Evolutionary conservation across 2,797 vertebrate species (phyloP).

Genomic region (Apogon talboti): DNA sequence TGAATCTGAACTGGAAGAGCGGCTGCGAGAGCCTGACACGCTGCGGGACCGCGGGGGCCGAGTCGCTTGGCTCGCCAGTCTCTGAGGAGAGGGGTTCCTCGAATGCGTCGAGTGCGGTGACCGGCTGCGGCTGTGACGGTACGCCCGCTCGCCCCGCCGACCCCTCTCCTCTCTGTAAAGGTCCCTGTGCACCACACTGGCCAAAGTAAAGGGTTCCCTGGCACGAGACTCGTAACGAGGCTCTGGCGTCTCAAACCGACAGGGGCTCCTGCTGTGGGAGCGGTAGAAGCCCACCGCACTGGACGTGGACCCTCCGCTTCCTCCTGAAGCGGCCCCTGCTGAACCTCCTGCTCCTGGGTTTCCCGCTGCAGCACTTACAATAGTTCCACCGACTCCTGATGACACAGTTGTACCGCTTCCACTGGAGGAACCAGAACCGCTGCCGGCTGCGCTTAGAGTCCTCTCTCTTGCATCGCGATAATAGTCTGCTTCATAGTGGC

Average conservation of each 20-base stretch:
- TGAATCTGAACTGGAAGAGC: constrained; percentile 97
- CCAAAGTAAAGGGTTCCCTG: constrained; percentile 94
- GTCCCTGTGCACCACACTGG: constrained; percentile 98
- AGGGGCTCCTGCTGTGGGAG: constrained; percentile 96
- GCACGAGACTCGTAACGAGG: constrained; percentile 95
- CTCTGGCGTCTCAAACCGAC: constrained; percentile 94
- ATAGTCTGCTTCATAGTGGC: constrained; percentile 99
- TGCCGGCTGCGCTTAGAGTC: constrained; percentile 83
- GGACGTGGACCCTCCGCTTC: constrained; percentile 74
- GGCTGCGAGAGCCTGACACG: constrained; percentile 92
- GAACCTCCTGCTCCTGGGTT: constrained; percentile 71
- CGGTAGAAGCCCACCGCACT: constrained; percentile 91
- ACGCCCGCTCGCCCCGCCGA: constrained; percentile 91
- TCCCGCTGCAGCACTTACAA: constrained; percentile 69
- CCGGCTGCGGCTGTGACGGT: constrained; percentile 94
- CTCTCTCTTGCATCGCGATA: constrained; percentile 95
- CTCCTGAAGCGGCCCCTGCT: constrained; percentile 64
- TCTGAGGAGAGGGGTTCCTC: constrained; percentile 94
- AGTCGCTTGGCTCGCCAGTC: constrained; percentile 90
- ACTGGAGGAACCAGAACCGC: constrained; percentile 74
- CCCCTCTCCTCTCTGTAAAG: constrained; percentile 96
- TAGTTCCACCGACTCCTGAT: constrained; percentile 74
- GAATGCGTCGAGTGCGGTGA: constrained; percentile 96
- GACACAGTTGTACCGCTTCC: constrained; percentile 75
- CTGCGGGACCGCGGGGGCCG: constrained; percentile 91